These are phyloP conservation scores for Amphiprion percula DNA, from an alignment of 2,113 vertebrate species.

Conservation along the genomic window DNA sequence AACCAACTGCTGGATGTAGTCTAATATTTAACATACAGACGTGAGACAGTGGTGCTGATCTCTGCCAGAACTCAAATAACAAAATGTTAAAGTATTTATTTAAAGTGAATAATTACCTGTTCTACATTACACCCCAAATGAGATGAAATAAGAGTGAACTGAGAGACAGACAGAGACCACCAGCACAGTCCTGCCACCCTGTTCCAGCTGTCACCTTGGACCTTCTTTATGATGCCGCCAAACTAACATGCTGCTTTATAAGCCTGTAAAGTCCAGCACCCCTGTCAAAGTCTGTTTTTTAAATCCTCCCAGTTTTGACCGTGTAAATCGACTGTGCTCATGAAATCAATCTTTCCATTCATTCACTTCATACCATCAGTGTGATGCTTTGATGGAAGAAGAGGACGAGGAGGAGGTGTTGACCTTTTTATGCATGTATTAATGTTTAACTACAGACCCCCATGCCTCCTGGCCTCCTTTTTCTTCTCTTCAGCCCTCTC, in stretches of 20 bases:
- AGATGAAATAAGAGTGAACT: background rate
- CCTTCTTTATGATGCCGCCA: constrained; percentile 17
- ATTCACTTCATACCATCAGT: constrained; percentile 70
- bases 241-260: constrained; percentile 70
- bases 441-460: constrained; percentile 77
- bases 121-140: constrained; percentile 6
- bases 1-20: background rate
- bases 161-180: constrained; percentile 9
- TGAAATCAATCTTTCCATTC: constrained; percentile 82
- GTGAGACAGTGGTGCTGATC: background rate
- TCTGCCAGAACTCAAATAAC: background rate
- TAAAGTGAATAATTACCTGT: background rate
- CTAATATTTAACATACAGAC: background rate
- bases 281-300: constrained; percentile 76
- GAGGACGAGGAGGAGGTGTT: constrained; percentile 37
- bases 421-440: constrained; percentile 66
- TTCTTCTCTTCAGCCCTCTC: constrained; percentile 21
- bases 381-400: constrained; percentile 57
- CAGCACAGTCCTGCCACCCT: background rate
- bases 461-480: constrained; percentile 32
- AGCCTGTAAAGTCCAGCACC: constrained; percentile 63
- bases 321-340: constrained; percentile 59
- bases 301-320: constrained; percentile 70
- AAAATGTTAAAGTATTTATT: background rate
- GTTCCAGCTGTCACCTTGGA: constrained; percentile 9